A percentile compares a stretch with the other conserved stretches of the same genome.
Evolutionary conservation across 2,113 vertebrate species (phyloP).

Genomic region (Chamaetylas fuelleborni): DNA sequence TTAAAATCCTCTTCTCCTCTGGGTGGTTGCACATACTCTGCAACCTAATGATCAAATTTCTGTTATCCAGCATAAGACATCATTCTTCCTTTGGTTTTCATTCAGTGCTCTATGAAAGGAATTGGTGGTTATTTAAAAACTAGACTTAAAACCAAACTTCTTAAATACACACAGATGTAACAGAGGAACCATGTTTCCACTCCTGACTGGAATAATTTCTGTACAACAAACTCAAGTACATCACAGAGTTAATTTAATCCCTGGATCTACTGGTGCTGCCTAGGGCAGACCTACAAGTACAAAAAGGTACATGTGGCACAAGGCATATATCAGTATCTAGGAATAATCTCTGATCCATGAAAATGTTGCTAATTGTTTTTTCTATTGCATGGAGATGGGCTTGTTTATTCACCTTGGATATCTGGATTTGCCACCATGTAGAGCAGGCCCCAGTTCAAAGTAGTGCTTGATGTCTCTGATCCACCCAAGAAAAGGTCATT

Average conservation of each 20-base stretch:
- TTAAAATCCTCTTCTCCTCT: not conserved
- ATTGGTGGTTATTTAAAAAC: not conserved
- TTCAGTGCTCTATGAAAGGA: not conserved
- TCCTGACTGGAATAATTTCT: not conserved
- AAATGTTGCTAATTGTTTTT: not conserved
- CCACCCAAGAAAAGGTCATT: slow-evolving; percentile 77
- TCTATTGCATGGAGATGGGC: not conserved
- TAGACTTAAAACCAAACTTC: not conserved
- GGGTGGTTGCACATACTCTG: not conserved
- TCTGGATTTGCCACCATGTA: slow-evolving; percentile 70
- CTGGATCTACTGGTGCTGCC: not conserved
- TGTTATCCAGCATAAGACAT: not conserved
- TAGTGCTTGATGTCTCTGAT: slow-evolving; percentile 73
- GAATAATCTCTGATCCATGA: not conserved
- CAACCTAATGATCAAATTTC: not conserved
- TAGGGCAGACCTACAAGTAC: not conserved
- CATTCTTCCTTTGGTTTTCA: not conserved
- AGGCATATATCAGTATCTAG: not conserved
- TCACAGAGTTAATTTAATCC: not conserved
- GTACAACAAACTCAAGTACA: not conserved
- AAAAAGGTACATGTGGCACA: not conserved
- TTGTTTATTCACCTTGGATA: slow-evolving; percentile 59
- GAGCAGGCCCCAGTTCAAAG: slow-evolving; percentile 73
- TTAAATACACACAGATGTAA: not conserved
- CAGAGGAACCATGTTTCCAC: not conserved